Base-by-base conservation (phyloP, 1,140 invertebrate genomes). In the Zaprionus africanus region DNA sequence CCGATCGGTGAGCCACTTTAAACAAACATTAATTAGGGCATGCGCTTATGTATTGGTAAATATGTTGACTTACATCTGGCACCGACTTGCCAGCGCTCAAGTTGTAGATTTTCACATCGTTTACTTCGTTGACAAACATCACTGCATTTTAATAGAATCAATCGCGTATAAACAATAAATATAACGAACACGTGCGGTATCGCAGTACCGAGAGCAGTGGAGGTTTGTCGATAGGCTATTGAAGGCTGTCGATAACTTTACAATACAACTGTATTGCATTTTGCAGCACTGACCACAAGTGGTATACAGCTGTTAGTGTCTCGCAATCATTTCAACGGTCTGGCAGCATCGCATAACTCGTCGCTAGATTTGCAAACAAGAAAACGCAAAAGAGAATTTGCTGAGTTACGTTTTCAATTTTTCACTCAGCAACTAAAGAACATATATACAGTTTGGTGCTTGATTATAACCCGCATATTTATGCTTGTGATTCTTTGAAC, bases 31-130 rank as follows among this genome's bases (percentile, higher is more conserved):
- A 56, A 67, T 64, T 49, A 15, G 1, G 5, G 12, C 12, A 5
- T 15, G 2, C 19, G 3, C 1, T 68, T 95, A 95, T 82, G 68
- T 70, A 71, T 68, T 67, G 43, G 13, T 19, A 49, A 4, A 1
- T 3, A 36, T 11, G 0, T 24, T 36, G 78, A 95, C 95, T 95
- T 95, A 99, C 98, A 93, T 99, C 98, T 64, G 99, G 99, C 72
- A 99, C 93, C 36, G 98, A 98, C 94, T 99, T 99, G 74, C 98
- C 98, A 75, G 97, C 96, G 93, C 97, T 99, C 24, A 99, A 94
- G 94, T 99, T 99, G 92, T 99, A 99, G 65, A 99, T 99, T 94
- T 99, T 99, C 4, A 99, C 95, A 94, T 99, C 97, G 94, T 99
- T 99, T 34, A 96, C 95, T 93, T 96, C 96, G 51, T 96, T 96